Percentiles rank a stretch among this genome's conserved stretches.
Conservation (phyloP, 2,797 vertebrate species). For the Leptatherina wallacei region DNA sequence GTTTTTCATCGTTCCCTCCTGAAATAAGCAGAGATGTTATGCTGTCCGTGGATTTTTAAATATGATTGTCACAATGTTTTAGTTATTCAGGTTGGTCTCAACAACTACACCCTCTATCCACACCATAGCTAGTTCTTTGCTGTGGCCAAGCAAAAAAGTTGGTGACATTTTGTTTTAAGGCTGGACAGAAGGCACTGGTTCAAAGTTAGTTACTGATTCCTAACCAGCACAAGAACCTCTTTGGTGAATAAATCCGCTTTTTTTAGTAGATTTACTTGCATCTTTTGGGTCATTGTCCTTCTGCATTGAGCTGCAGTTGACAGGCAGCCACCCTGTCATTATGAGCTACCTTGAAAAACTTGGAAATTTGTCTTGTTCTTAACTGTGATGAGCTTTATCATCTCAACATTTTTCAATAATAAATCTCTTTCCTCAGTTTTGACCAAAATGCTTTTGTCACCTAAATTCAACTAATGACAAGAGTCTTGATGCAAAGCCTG, state of each 20-base stretch:
- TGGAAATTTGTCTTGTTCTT: not conserved
- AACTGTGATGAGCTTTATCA: not conserved
- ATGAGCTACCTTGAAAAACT: not conserved
- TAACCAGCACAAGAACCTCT: not conserved
- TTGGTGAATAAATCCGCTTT: not conserved
- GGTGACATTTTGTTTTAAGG: no score
- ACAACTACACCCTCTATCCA: no score
- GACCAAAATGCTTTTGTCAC: not conserved
- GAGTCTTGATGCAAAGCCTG: not conserved
- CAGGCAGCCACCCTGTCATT: not conserved
- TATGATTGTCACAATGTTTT: no score
- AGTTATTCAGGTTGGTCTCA: no score
- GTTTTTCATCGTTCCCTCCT: no score
- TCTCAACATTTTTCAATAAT: not conserved
- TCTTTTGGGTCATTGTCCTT: not conserved
- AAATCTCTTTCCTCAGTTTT: not conserved
- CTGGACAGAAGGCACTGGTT: no score
- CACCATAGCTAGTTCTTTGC: no score
- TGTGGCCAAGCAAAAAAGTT: no score
- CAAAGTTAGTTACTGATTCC: not conserved
- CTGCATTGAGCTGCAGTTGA: not conserved
- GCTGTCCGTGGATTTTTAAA: no score
- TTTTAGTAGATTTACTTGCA: not conserved
- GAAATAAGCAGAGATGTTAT: no score
- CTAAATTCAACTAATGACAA: not conserved